phyloP scores from a whole-genome alignment of 2,113 vertebrate species.

The Rhombomys opimus region DNA sequence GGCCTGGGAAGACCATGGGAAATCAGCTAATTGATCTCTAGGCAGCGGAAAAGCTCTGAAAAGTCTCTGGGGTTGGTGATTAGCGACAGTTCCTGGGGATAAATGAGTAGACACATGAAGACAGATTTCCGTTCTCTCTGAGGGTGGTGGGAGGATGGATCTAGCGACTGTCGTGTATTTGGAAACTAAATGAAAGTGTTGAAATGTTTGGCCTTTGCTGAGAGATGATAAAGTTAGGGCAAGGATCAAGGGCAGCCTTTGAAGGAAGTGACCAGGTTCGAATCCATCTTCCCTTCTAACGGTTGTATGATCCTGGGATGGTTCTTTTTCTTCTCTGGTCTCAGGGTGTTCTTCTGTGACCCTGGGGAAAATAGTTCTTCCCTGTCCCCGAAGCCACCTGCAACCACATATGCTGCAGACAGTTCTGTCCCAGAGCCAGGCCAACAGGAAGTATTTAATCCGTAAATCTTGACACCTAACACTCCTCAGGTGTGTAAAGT shows the following conservation, averaged over 20 bases:
- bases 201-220: not conserved
- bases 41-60: not conserved
- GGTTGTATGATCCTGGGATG: not conserved
- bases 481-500: not conserved
- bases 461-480: not conserved
- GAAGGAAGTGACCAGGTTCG: not conserved
- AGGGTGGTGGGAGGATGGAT: rapidly evolving
- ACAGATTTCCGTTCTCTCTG: not conserved
- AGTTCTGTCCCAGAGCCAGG: not conserved
- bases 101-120: not conserved
- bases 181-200: not conserved
- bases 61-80: not conserved
- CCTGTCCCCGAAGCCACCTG: not conserved
- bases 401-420: rapidly evolving
- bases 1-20: not conserved
- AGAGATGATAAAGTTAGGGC: not conserved
- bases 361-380: not conserved
- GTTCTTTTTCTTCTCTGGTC: not conserved
- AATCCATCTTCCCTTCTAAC: not conserved
- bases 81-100: slow-evolving; percentile 9
- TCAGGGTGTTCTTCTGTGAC: not conserved
- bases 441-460: not conserved
- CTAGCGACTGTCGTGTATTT: not conserved
- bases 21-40: not conserved
- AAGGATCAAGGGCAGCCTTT: not conserved